Conservation (phyloP, 2,113 vertebrate genomes). For the Galeopterus variegatus region DNA sequence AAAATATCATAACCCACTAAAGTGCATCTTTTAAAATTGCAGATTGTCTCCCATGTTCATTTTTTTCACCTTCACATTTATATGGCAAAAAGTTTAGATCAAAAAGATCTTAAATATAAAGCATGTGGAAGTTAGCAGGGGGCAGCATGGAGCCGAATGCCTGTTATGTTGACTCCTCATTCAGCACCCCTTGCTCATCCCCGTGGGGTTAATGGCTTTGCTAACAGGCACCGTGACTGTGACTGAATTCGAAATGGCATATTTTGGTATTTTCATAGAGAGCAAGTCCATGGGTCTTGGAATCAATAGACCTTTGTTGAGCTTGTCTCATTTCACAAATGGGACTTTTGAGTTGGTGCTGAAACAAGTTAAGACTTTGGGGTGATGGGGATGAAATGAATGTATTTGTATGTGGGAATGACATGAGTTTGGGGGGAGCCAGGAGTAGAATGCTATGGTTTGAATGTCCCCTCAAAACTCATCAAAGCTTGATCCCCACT, state of each 20-base stretch:
- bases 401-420: too few species aligned
- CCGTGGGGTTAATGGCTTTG: rapidly evolving
- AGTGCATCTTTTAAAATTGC: not conserved
- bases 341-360: too few species aligned
- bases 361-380: too few species aligned
- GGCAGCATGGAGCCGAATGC: not conserved
- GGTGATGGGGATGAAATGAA: too few species aligned
- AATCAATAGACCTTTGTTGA: not conserved
- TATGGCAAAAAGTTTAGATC: not conserved
- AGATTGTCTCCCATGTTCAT: not conserved
- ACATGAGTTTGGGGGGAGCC: too few species aligned
- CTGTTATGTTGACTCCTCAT: not conserved
- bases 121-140: not conserved
- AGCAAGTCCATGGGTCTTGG: not conserved
- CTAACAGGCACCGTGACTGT: not conserved
- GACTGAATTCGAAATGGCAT: not conserved
- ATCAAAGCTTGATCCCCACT: too few species aligned
- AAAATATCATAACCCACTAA: slow-evolving; percentile 2
- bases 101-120: not conserved
- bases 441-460: too few species aligned
- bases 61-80: not conserved
- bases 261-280: not conserved
- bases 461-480: too few species aligned
- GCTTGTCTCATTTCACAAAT: not conserved
- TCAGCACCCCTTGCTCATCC: rapidly evolving